Base-by-base conservation (phyloP, 2,113 vertebrate genomes). In the Archocentrus centrarchus region DNA sequence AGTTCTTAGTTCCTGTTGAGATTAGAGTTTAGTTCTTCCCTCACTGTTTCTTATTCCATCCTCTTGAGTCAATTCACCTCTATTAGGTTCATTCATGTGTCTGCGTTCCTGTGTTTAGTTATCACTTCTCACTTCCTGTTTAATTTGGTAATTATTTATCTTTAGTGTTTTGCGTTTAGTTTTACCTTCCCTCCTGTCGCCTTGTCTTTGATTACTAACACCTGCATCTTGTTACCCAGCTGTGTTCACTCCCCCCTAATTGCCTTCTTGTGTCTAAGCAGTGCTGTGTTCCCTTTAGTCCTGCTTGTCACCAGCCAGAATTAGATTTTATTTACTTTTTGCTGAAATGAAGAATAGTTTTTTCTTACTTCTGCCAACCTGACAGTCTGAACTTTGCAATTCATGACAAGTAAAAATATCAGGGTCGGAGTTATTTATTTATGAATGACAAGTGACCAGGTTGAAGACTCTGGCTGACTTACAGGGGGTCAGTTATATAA, bases 351-450 rank as follows among this genome's bases (percentile, higher is more conserved):
- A 27, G 8, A 14, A 47, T 66, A 1, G 64, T 68, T 0, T 68
- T 68, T 47, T 39, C 0, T 6, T 27, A 27, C 63, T 1, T 47
- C 39, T 68, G 39, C 39, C 63, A 10, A 17, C 4, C 63, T 0
- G 7, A 44, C 39, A 47, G 63, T 41, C 2, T 66, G 14, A 8
- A 47, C 14, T n/a, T 5, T 66, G 39, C 15, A 22, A 68, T 27
- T 44, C 44, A 27, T 27, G 44, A 47, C 15, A 53, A 53, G 2
- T 53, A 50, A 17, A 50, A 50, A 53, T 68, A 0, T 47, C 18
- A 27, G 27, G 41, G 3, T 68, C 0, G 17, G 24, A 20, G 18
- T 27, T 73, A 10, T 32, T 73, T 53, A 13, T 55, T 55, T 55
- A 20, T 55, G 18, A 55, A 55, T 53, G 24, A 53, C 22, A 53